A percentile compares a stretch with the other conserved stretches of the same genome.
Evolutionary conservation across 2,113 vertebrate genomes (phyloP).

Genomic region (Gymnorhina tibicen): DNA sequence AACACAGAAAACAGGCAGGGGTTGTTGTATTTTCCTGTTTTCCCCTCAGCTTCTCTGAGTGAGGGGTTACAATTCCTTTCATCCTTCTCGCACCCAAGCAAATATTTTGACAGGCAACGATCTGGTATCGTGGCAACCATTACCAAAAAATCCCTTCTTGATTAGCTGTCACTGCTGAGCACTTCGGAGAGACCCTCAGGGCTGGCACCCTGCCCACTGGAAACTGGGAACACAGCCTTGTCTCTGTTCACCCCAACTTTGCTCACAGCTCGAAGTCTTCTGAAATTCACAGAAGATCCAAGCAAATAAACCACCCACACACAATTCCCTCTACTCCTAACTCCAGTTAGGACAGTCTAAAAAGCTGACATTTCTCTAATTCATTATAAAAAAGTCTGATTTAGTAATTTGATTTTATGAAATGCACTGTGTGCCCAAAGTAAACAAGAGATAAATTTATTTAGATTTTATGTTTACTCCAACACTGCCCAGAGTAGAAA

Average conservation of each 20-base stretch:
- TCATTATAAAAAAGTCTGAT: neutral
- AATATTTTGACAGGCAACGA: neutral
- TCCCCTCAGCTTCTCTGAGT: neutral
- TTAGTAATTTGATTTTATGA: too few relatives aligned
- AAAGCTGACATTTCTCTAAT: neutral
- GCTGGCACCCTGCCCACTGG: neutral
- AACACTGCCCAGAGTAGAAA: neutral
- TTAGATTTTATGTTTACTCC: neutral
- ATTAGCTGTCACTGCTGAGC: neutral
- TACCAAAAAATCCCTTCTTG: fast-evolving
- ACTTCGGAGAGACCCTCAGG: neutral
- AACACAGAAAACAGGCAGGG: neutral
- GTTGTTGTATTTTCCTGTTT: neutral
- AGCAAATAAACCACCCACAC: neutral
- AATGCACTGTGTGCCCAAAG: neutral
- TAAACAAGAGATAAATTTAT: neutral
- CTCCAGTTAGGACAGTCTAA: neutral
- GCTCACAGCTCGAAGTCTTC: neutral
- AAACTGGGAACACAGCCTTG: neutral
- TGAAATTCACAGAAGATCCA: neutral
- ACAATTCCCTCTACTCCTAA: neutral
- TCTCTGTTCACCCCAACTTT: neutral
- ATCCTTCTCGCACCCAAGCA: neutral
- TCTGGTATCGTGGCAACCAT: neutral
- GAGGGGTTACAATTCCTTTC: neutral